These are phyloP conservation scores for Channa striata DNA, from an alignment of 2,797 vertebrate species.

Conservation along the genomic window DNA sequence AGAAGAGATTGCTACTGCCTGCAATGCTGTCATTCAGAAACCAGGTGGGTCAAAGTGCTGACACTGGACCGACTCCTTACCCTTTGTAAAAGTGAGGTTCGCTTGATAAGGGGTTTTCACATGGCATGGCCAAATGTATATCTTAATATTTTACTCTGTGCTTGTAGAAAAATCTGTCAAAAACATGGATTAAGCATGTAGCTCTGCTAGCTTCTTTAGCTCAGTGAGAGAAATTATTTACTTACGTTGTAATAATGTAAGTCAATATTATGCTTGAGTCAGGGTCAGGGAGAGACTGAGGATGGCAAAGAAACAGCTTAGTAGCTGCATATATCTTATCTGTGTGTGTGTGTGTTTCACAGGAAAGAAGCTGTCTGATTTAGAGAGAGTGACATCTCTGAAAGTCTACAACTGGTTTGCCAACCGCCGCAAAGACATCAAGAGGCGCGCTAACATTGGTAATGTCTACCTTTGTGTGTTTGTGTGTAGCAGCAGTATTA, in stretches of 20 bases:
- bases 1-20: slow-evolving; percentile 97
- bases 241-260: too few species aligned
- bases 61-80: too few species aligned
- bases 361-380: slow-evolving; percentile 96
- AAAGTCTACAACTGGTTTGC: slow-evolving; percentile 99
- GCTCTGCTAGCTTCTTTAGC: too few species aligned
- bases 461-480: slow-evolving; percentile 81
- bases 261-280: too few species aligned
- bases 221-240: too few species aligned
- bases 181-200: too few species aligned
- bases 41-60: slow-evolving; percentile 84
- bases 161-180: too few species aligned
- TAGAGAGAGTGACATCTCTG: slow-evolving; percentile 97
- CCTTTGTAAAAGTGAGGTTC: background rate
- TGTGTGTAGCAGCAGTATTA: background rate
- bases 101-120: too few species aligned
- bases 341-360: slow-evolving; percentile 30
- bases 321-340: background rate
- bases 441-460: slow-evolving; percentile 98
- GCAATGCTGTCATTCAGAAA: slow-evolving; percentile 98
- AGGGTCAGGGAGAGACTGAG: background rate
- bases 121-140: too few species aligned
- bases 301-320: background rate
- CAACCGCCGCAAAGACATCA: slow-evolving; percentile 98
- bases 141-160: too few species aligned